Evolutionary conservation across 2,888 invertebrate genomes (phyloP), one percentile per base, ranked within the genome.

Genomic region (Ptychoptera contaminata): DNA sequence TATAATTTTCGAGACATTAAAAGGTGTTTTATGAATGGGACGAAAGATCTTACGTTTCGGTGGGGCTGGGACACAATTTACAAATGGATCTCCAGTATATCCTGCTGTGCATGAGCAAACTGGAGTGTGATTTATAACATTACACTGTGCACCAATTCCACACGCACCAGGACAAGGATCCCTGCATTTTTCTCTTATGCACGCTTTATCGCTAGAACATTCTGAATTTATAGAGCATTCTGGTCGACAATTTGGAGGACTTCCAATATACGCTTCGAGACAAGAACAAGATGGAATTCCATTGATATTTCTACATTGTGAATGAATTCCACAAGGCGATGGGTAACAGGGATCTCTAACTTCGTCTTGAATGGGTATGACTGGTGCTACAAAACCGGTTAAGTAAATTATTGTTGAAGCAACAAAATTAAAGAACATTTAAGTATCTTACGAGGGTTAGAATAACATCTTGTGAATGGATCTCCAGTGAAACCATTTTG

Each of bases 121-220:
- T 2, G 86, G 83, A 46, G 71, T 77, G 55, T 86, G 83, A 57
- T 78, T 81, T 49, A 77, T 72, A 7, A 84, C 79, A 36, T 60
- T 60, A 55, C 81, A 76, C 51, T 70, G 67, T 45, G 82, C 72
- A 54, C 73, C 69, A 47, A 74, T 55, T 39, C 82, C 81, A 55
- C 82, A 87, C 7, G 80, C 80, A 10, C 84, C 84, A 8, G 80
- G 80, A 54, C 86, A 87, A n/a, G 85, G 85, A 61, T 86, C 83
- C 50, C 65, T 68, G 59, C 86, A 86, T 59, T 73, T 80, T 56
- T 80, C 76, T 52, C 77, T 74, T 39, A 86, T 78, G 56, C 88
- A 88, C 36, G 86, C 83, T 53, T 74, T 68, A 56, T 79, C 76
- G 55, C 77, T 78, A 8, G 77, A 63, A 59, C 88, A 88, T 54